These are phyloP conservation scores for Acanthacorydalis orientalis DNA, from an alignment of 2,888 invertebrate genomes.

Conservation along the genomic window DNA sequence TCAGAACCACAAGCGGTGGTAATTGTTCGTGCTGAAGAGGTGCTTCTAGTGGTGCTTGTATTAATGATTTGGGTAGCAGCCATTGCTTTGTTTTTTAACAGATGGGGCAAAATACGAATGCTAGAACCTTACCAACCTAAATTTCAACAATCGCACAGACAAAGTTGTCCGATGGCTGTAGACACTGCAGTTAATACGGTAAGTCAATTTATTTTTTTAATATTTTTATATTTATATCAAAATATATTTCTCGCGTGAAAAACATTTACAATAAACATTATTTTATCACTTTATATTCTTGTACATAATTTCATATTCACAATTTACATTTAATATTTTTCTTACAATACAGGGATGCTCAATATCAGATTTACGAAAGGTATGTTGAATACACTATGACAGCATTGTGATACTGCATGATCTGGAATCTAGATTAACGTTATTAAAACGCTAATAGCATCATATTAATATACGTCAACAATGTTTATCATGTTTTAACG, in stretches of 20 bases:
- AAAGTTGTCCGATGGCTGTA: conserved; percentile 47
- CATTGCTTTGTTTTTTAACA: conserved; percentile 80
- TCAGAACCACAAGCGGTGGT: conserved; percentile 32
- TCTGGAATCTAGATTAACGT: too few species aligned
- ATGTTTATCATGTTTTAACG: too few species aligned
- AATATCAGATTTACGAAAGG: conserved; percentile 6
- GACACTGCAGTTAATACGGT: conserved; percentile 5
- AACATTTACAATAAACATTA: background rate
- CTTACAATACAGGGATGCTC: conserved; percentile 5
- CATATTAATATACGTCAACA: too few species aligned
- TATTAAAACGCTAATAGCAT: too few species aligned
- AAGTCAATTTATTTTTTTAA: background rate
- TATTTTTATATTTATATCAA: background rate
- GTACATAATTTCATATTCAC: background rate
- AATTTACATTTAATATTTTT: conserved; percentile 1
- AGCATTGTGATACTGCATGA: too few species aligned
- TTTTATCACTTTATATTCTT: background rate
- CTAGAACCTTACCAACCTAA: conserved; percentile 82
- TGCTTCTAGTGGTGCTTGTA: conserved; percentile 69
- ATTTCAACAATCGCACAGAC: conserved; percentile 64
- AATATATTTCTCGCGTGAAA: background rate
- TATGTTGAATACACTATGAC: background rate
- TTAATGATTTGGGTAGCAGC: conserved; percentile 78
- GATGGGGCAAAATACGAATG: conserved; percentile 90
- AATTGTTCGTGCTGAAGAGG: conserved; percentile 70